Evolutionary conservation across 2,888 invertebrate genomes (phyloP), one percentile per base, ranked within the genome.

Genomic region (Lumbricus terrestris): DNA sequence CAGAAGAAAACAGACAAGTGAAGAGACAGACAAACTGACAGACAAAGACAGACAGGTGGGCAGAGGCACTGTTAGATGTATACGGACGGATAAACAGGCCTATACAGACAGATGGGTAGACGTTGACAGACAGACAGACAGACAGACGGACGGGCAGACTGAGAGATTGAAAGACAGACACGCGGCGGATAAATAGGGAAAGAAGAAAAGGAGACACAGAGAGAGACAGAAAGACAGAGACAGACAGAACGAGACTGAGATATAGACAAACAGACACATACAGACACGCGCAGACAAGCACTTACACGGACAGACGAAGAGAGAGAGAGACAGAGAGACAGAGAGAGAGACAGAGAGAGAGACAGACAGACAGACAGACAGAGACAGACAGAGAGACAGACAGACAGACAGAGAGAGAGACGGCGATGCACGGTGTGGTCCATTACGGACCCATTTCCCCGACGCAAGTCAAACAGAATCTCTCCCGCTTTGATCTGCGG

Each of bases 381-480:
- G 11, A n/a, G 69, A 69, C 8, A 69, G 29, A 69, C 0, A 69
- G 54, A 54, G 54, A 54, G n/a, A 69, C 29, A 69, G 29, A 54
- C 23, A 54, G 5, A 16, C 6, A 54, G 23, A 23, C 4, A 69
- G 16, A 69, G 29, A n/a, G n/a, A 69, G 8, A 69, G 69, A 69
- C 11, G n/a, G 1, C 4, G n/a, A 69, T 0, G n/a, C n/a, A n/a
- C 69, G 69, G 54, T 69, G 11, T 47, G 20, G 29, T 35, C 34
- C 35, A 85, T 85, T 34, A 34, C 85, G 18, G 85, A 18, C 23
- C 34, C 35, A 16, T 35, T 85, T 85, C 34, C 18, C 5, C n/a
- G n/a, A 20, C 85, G 85, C 85, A 35, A 85, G 34, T 35, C 85
- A 85, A 83, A 85, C 85, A 85, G 37, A 85, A 85, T 85, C 37